phyloP scores from a whole-genome alignment of 30 jellyfish, hydroid and myxozoan genomes.

The Haliclystus octoradiatus region DNA sequence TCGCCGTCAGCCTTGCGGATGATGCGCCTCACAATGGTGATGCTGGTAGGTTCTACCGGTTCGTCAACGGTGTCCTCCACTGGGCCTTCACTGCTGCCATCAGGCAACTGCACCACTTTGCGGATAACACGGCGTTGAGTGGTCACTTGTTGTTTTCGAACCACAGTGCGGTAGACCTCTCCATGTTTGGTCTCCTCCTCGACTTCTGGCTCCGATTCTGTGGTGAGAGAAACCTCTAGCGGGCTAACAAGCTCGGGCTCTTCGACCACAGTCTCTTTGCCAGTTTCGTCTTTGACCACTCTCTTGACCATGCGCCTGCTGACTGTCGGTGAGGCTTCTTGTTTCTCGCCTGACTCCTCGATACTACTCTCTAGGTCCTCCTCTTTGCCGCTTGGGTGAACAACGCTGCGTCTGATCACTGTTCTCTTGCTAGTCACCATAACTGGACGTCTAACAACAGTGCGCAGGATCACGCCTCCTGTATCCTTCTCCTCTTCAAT shows the following conservation, averaged over 20 bases:
- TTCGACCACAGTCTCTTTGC: constrained; percentile 50
- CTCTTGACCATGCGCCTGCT: too few relatives aligned
- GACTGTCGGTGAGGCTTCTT: too few relatives aligned
- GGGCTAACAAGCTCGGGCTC: constrained; percentile 5
- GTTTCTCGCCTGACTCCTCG: too few relatives aligned
- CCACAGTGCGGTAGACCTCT: background rate
- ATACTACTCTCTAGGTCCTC: too few relatives aligned
- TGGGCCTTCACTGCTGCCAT: constrained; percentile 13
- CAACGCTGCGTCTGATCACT: too few relatives aligned
- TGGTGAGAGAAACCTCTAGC: background rate
- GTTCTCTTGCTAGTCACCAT: too few relatives aligned
- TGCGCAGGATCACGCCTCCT: too few relatives aligned
- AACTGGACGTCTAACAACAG: too few relatives aligned
- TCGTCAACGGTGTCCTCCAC: constrained; percentile 16
- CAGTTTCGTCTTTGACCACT: too few relatives aligned
- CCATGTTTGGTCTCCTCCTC: constrained; percentile 10
- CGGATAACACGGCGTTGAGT: background rate
- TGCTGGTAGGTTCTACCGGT: constrained; percentile 50
- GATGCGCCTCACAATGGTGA: constrained; percentile 19
- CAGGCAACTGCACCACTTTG: constrained; percentile 8
- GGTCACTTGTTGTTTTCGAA: constrained; percentile 1
- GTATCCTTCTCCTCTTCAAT: too few relatives aligned
- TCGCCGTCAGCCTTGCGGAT: constrained; percentile 41
- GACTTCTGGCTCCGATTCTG: constrained; percentile 15
- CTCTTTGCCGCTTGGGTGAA: too few relatives aligned